phyloP scores from a whole-genome alignment of 2,113 vertebrate genomes.

The Pachycephala philippinensis region DNA sequence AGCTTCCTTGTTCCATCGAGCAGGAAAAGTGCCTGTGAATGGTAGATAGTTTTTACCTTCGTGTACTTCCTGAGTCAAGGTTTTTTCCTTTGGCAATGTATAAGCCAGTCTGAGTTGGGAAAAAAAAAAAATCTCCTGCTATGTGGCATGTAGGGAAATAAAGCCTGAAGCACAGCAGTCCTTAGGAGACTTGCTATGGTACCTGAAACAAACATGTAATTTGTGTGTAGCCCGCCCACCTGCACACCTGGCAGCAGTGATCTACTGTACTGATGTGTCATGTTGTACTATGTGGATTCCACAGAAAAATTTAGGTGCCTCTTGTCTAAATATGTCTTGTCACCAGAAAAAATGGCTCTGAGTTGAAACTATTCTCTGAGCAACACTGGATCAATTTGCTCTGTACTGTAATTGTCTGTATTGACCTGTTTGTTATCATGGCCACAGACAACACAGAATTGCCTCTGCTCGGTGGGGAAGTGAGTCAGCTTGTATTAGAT shows the following conservation, averaged over 20 bases:
- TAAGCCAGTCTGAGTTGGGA: background rate
- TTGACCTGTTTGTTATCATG: background rate
- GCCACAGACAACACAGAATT: background rate
- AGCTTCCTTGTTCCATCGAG: background rate
- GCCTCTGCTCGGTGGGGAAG: background rate
- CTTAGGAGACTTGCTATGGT: background rate
- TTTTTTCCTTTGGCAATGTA: background rate
- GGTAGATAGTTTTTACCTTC: background rate
- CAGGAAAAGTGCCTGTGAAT: background rate
- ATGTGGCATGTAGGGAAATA: background rate
- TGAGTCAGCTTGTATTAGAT: constrained; percentile 62
- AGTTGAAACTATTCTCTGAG: background rate
- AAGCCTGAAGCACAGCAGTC: background rate
- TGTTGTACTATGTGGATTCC: background rate
- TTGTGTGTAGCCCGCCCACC: background rate
- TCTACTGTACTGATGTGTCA: background rate
- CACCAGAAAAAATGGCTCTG: background rate
- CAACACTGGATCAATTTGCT: background rate
- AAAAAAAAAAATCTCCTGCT: background rate
- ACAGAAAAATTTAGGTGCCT: background rate
- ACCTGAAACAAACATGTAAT: background rate
- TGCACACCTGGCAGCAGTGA: background rate
- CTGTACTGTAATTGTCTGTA: background rate
- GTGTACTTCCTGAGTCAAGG: background rate
- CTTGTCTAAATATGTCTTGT: background rate